phyloP scores from a whole-genome alignment of 2,797 vertebrate genomes.

The Chaunax sp. region DNA sequence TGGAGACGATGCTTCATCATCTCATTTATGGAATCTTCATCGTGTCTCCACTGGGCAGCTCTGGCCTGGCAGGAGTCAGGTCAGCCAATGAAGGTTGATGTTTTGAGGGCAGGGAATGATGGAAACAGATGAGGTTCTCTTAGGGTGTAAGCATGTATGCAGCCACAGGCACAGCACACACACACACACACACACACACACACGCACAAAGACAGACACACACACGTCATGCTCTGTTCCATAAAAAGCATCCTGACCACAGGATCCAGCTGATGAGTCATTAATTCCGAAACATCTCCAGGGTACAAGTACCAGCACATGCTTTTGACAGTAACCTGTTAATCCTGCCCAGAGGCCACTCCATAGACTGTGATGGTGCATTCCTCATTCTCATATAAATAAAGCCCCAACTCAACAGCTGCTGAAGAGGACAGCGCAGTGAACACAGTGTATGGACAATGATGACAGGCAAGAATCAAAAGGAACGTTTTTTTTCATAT shows the following conservation, averaged over 20 bases:
- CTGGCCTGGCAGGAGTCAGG: slow-evolving; percentile 9
- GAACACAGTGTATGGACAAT: neutral
- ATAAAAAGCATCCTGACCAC: slow-evolving; percentile 39
- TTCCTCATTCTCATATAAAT: slow-evolving; percentile 30
- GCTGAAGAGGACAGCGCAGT: neutral
- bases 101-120: slow-evolving; percentile 37
- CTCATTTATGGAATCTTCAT: slow-evolving; percentile 37
- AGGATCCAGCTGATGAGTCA: slow-evolving; percentile 48
- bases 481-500: neutral
- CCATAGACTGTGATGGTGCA: slow-evolving; percentile 25
- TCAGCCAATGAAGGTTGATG: slow-evolving; percentile 19
- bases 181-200: neutral
- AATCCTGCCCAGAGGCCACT: slow-evolving; percentile 62
- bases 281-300: slow-evolving; percentile 57
- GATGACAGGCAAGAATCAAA: too few relatives aligned
- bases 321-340: slow-evolving; percentile 65
- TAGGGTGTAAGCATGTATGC: slow-evolving; percentile 8
- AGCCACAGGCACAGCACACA: neutral
- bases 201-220: neutral
- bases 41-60: slow-evolving; percentile 6
- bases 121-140: slow-evolving; percentile 44
- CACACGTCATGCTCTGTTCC: neutral
- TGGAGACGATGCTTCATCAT: slow-evolving; percentile 34
- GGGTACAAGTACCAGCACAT: slow-evolving; percentile 59
- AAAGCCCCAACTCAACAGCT: slow-evolving; percentile 10